Evolutionary conservation across 2,113 vertebrate species (phyloP), one percentile per base, ranked within the genome.

Genomic region (Perognathus longimembris): DNA sequence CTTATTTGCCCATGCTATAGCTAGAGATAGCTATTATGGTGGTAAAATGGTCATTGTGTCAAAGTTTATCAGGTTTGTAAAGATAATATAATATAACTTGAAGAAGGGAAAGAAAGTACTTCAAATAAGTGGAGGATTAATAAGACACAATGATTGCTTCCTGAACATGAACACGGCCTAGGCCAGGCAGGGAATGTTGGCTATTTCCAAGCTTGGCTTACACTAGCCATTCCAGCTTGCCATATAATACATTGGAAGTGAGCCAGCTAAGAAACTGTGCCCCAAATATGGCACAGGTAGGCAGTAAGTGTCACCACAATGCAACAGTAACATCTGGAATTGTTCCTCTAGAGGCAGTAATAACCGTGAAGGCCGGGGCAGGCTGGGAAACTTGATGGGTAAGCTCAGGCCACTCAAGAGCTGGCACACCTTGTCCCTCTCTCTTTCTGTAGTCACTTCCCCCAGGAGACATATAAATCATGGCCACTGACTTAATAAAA

Each of bases 401-500:
- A 61, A 94, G 88, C 93, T 94, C 93, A 90, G 95, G 77, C 78
- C 64, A 85, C 74, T 57, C 1, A 0, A 7, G 93, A 85, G 74
- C 69, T 38, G 74, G 32, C 14, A 50, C 26, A 38, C 78, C 85
- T 74, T 75, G 71, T 89, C 89, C 42, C 77, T 14, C 18, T n/a
- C 77, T 14, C 18, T n/a, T 70, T 36, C 89, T 90, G 28, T 30
- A 61, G 73, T 22, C 63, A 15, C 77, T 85, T 50, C 59, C 75
- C 92, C 73, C 75, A 42, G 83, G 96, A 95, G 92, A 93, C 88
- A 40, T 28, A 94, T 88, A 95, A 95, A 97, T 95, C 93, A 90
- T 45, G 91, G 57, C 81, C 75, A 61, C 45, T 88, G 88, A 95
- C 90, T 90, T 90, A 94, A 94, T 95, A 91, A 92, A 94, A 92